Evolutionary conservation across 1,140 invertebrate species (phyloP).

Genomic region (Caenorhabditis latens): DNA sequence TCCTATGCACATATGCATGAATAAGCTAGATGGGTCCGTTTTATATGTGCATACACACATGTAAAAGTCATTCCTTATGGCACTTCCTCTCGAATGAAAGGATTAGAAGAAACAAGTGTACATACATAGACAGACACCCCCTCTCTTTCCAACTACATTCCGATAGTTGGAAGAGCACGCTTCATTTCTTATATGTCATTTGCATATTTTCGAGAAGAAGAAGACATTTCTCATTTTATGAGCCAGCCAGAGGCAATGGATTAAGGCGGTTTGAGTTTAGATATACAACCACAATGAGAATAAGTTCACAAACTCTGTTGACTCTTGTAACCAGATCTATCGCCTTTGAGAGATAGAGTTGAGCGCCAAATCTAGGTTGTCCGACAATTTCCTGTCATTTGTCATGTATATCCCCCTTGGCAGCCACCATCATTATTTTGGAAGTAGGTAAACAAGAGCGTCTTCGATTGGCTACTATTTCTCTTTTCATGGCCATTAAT

Average conservation of each 20-base stretch:
- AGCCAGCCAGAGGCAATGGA: not conserved
- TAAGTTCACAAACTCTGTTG: too few species aligned
- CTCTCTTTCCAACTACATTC: not conserved
- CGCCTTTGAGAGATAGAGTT: not conserved
- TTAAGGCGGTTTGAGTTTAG: too few species aligned
- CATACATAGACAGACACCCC: not conserved
- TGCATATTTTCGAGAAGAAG: not conserved
- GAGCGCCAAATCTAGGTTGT: not conserved
- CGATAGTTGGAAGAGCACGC: not conserved
- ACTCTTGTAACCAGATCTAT: not conserved
- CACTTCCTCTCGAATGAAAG: constrained; percentile 38
- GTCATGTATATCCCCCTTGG: constrained; percentile 5
- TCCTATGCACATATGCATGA: constrained; percentile 38
- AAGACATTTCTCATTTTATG: not conserved
- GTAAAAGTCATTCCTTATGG: constrained; percentile 30
- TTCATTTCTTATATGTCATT: not conserved
- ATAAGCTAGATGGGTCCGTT: constrained; percentile 31
- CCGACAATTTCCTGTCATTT: constrained; percentile 35
- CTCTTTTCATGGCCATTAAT: constrained; percentile 39
- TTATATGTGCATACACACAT: constrained; percentile 22
- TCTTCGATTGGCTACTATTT: not conserved
- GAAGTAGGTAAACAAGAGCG: constrained; percentile 22
- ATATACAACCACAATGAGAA: not conserved
- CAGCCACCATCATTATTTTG: constrained; percentile 31
- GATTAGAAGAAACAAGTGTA: constrained; percentile 39